phyloP scores from a whole-genome alignment of 2,113 vertebrate species.

The Brachyhypopomus gauderio region DNA sequence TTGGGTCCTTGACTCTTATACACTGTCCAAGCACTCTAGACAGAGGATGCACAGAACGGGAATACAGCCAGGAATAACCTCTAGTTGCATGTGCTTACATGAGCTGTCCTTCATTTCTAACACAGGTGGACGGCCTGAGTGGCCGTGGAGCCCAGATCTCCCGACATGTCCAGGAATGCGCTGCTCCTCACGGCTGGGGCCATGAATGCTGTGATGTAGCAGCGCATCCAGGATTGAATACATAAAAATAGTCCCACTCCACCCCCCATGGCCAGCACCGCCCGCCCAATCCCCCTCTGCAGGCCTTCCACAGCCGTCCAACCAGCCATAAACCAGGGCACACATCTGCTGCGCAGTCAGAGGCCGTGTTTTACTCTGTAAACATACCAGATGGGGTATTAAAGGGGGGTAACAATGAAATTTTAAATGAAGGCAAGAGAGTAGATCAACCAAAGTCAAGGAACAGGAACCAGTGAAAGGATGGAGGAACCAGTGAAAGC shows the following conservation, averaged over 20 bases:
- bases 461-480: conserved; percentile 55
- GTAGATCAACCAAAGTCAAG: conserved; percentile 57
- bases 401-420: conserved; percentile 69
- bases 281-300: conserved; percentile 47
- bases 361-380: conserved; percentile 72
- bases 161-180: neutral
- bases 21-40: neutral
- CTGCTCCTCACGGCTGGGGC: conserved; percentile 6
- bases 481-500: conserved; percentile 48
- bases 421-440: conserved; percentile 66
- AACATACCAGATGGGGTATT: conserved; percentile 75
- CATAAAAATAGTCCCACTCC: conserved; percentile 67
- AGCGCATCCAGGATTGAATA: conserved; percentile 62
- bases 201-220: conserved; percentile 51
- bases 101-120: neutral
- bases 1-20: conserved; percentile 29
- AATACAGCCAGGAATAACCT: too few species aligned
- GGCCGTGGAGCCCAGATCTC: neutral
- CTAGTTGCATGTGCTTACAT: neutral
- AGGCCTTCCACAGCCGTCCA: conserved; percentile 61
- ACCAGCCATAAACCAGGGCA: conserved; percentile 69
- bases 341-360: conserved; percentile 78
- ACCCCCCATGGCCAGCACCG: conserved; percentile 55
- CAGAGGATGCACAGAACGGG: neutral
- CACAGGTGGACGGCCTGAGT: neutral